Percentiles rank a stretch among this genome's conserved stretches.
Evolutionary conservation across 2,113 vertebrate genomes (phyloP).

Genomic region (Ailuropoda melanoleuca): DNA sequence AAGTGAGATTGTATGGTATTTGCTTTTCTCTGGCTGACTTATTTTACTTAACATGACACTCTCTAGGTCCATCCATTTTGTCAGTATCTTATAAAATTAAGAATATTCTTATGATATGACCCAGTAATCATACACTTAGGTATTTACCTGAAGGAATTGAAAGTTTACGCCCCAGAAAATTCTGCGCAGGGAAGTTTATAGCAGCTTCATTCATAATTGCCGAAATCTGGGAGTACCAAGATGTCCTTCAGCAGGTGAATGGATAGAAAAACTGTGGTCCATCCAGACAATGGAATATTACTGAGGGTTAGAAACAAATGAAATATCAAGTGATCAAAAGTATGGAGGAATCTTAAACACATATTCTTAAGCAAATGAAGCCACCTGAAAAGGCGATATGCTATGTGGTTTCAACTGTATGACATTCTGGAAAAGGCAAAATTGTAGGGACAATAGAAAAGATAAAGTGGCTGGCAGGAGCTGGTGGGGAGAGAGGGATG

Average conservation of each 20-base stretch:
- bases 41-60: neutral
- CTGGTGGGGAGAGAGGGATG: neutral
- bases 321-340: neutral
- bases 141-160: neutral
- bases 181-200: too few species aligned
- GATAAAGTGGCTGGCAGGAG: neutral
- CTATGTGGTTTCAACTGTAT: neutral
- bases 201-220: neutral
- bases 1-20: neutral
- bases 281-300: neutral
- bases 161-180: neutral
- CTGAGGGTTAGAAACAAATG: neutral
- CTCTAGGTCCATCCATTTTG: neutral
- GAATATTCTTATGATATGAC: rapidly evolving
- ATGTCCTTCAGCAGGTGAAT: neutral
- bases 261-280: neutral
- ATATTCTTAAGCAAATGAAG: neutral
- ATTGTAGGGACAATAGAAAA: neutral
- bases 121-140: rapidly evolving
- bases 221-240: neutral
- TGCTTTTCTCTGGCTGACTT: neutral
- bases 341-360: neutral
- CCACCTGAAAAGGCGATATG: neutral
- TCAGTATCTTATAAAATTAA: neutral
- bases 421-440: neutral